Base-by-base conservation (phyloP, 2,888 invertebrate genomes). In the Heliconius erato region DNA sequence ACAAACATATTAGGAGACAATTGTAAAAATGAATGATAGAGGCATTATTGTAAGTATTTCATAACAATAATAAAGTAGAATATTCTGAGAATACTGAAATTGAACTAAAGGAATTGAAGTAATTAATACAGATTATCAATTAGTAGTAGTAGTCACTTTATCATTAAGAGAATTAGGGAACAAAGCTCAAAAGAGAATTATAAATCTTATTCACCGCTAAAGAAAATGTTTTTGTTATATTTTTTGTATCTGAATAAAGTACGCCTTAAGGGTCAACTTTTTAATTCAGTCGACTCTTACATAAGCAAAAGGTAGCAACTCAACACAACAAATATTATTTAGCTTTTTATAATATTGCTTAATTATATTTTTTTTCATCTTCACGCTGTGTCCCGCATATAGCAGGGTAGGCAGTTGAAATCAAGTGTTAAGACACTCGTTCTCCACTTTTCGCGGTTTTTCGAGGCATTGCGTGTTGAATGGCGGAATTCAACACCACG, bases 91-190 rank as follows among this genome's bases (percentile, higher is more conserved):
- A 59, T 32, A 63, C 59, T 59, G n/a, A 35, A 14, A 44, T 65
- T 40, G 26, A n/a, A 74, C 19, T 74, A 26, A 49, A 49, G 28
- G 40, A 80, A 74, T 74, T 80, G 65, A 80, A 74, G 65, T 74
- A 80, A 80, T 80, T 79, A 79, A 74, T 74, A 80, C 80, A 80
- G 80, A 80, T 74, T 80, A 80, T 74, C 74, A 80, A 49, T 80
- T 74, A 74, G 74, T 67, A 49, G 44, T 67, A n/a, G n/a, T n/a
- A n/a, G n/a, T 67, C 32, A 54, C 74, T 74, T 80, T 44, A 65
- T 74, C 74, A 74, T 54, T 74, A 65, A 63, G 79, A 79, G 54
- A 79, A 79, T 79, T 79, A 80, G 67, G 74, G 74, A 74, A 49
- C 80, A 65, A 67, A 74, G 74, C 74, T 59, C 71, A 44, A 74